Evolutionary conservation across 2,797 vertebrate genomes (phyloP).

Genomic region (Poeciliopsis infans): DNA sequence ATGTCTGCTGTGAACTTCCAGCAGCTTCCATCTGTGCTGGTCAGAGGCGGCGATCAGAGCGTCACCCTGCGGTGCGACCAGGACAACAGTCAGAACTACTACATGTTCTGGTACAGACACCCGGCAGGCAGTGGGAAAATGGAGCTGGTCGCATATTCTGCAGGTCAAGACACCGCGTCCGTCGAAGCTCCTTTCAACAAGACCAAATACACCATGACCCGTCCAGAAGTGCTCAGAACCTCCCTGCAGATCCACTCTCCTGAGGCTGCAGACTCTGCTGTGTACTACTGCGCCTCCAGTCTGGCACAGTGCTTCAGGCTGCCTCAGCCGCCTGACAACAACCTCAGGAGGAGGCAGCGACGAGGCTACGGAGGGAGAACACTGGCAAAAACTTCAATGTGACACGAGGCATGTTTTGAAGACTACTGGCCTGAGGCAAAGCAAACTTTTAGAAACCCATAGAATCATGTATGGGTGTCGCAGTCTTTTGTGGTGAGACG

Average conservation of each 20-base stretch:
- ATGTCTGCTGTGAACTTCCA: constrained; percentile 34
- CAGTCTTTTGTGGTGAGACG: too few relatives aligned
- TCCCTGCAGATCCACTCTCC: constrained; percentile 34
- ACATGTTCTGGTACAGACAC: constrained; percentile 73
- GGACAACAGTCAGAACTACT: constrained; percentile 22
- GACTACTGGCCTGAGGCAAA: background rate
- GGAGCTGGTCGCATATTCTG: constrained; percentile 37
- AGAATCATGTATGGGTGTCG: too few relatives aligned
- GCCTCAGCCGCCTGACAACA: constrained; percentile 47
- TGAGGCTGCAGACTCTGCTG: constrained; percentile 48
- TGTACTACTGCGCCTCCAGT: constrained; percentile 72
- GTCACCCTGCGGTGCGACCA: constrained; percentile 59
- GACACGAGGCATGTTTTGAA: background rate
- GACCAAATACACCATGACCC: constrained; percentile 47
- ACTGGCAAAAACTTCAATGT: background rate
- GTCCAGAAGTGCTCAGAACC: background rate
- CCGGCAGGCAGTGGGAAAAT: constrained; percentile 5
- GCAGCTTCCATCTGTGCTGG: constrained; percentile 22
- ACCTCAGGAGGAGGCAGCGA: constrained; percentile 32
- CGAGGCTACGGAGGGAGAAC: accelerated
- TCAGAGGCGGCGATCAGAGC: background rate
- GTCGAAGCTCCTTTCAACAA: constrained; percentile 39
- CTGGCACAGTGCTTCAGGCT: constrained; percentile 40
- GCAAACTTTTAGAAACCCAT: background rate
- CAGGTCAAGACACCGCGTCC: accelerated